Base-by-base conservation (phyloP, 2,888 invertebrate species). In the Cheilosia scutellata region DNA sequence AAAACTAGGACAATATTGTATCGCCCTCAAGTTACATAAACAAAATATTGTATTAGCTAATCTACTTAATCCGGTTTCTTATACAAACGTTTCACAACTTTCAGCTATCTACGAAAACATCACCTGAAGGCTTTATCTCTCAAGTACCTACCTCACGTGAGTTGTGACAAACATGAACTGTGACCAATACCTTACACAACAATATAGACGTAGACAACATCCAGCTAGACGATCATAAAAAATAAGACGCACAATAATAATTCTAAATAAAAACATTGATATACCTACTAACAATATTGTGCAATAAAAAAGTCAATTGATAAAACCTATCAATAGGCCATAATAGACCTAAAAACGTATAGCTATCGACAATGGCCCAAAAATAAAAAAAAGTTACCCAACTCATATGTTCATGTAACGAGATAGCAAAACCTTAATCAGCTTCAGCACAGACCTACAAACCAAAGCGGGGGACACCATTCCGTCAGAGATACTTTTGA, bases 111-210 rank as follows among this genome's bases (percentile, higher is more conserved):
- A 11, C 9, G 1, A 37, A 11, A 11, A 37, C 9, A 9, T 11
- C 37, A 3, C 37, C 9, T 37, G 9, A 37, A 37, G 37, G 3
- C 37, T 4, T 25, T 25, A 49, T 49, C 20, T 49, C 25, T 11
- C 49, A 25, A 3, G 25, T 25, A 11, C 20, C 25, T 25, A 9
- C 49, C 20, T 49, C 49, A 49, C 49, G 25, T 49, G 11, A 49
- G 20, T 5, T 25, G 9, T 20, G 25, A 25, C 16, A n/a, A n/a
- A 7, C 16, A 7, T 4, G 1, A 16, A 6, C 49, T 49, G 25
- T 49, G 25, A 49, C 49, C 49, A 49, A 25, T 20, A 49, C 49
- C 49, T 49, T 49, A 49, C 25, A 25, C 25, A 49, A 49, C 11
- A 49, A 49, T 49, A 6, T 20, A 20, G 20, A 20, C 20, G 2